These are phyloP conservation scores for Drosophila sulfurigaster DNA, from an alignment of 1,140 invertebrate species.

Conservation along the genomic window DNA sequence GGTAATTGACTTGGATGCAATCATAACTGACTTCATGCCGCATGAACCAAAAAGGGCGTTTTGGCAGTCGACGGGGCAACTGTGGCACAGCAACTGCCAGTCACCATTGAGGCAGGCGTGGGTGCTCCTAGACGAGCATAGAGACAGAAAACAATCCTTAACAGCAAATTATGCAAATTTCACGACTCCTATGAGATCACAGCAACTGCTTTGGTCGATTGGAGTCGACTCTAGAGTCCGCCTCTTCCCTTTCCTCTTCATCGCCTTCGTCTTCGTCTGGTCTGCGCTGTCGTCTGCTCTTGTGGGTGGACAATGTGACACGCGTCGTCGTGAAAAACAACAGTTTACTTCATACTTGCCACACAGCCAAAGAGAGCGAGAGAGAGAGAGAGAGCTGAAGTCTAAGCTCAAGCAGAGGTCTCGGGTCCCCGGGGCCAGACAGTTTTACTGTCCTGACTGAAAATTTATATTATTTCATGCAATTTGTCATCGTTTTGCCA, in stretches of 20 bases:
- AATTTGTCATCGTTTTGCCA: slow-evolving; percentile 83
- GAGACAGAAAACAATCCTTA: slow-evolving; percentile 52
- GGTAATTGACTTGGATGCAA: slow-evolving; percentile 53
- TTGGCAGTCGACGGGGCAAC: slow-evolving; percentile 36
- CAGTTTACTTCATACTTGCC: slow-evolving; percentile 72
- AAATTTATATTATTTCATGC: slow-evolving; percentile 83
- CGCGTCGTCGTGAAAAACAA: slow-evolving; percentile 83
- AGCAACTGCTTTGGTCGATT: slow-evolving; percentile 22
- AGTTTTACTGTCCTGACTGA: slow-evolving; percentile 80
- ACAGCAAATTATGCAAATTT: slow-evolving; percentile 77
- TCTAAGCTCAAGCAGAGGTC: slow-evolving; percentile 17
- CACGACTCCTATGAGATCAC: slow-evolving; percentile 50
- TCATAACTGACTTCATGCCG: slow-evolving; percentile 35
- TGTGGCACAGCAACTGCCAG: slow-evolving; percentile 23
- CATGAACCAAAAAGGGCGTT: slow-evolving; percentile 23
- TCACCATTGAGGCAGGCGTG: slow-evolving; percentile 52
- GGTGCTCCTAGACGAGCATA: slow-evolving; percentile 37
- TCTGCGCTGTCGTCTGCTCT: slow-evolving; percentile 72
- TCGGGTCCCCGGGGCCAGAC: slow-evolving; percentile 53
- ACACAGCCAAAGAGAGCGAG: slow-evolving; percentile 30
- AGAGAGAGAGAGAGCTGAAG: not conserved
- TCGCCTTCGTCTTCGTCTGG: slow-evolving; percentile 27
- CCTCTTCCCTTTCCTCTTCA: slow-evolving; percentile 1
- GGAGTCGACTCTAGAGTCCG: slow-evolving; percentile 1
- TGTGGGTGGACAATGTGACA: slow-evolving; percentile 82